These are phyloP conservation scores for Sisyra terminalis DNA, from an alignment of 2,888 invertebrate species.

Conservation along the genomic window DNA sequence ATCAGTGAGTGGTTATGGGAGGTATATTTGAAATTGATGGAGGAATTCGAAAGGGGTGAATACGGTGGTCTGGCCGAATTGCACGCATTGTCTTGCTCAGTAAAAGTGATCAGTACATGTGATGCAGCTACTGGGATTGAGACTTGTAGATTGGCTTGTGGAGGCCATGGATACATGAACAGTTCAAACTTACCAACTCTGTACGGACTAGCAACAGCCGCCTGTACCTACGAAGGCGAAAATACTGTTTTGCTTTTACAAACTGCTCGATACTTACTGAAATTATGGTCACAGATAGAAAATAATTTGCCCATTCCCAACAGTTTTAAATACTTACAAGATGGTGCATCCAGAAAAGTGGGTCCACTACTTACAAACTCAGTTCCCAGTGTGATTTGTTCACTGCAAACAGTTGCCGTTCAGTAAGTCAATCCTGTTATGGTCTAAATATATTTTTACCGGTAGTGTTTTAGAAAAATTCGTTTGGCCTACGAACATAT, in stretches of 20 bases:
- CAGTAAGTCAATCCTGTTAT: slow-evolving; percentile 21
- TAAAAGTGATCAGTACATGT: slow-evolving; percentile 74
- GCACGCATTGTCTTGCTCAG: slow-evolving; percentile 80
- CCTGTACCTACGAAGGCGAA: slow-evolving; percentile 93
- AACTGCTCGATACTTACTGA: slow-evolving; percentile 73
- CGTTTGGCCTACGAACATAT: slow-evolving; percentile 52
- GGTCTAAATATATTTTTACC: too few relatives aligned
- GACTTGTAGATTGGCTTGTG: slow-evolving; percentile 74
- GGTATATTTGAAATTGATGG: slow-evolving; percentile 68
- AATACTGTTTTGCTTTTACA: slow-evolving; percentile 87
- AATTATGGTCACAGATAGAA: slow-evolving; percentile 53
- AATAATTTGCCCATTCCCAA: slow-evolving; percentile 43
- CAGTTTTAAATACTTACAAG: slow-evolving; percentile 51
- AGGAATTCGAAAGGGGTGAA: slow-evolving; percentile 66
- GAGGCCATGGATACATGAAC: slow-evolving; percentile 90
- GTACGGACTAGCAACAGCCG: slow-evolving; percentile 72
- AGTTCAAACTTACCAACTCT: slow-evolving; percentile 75
- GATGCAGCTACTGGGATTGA: slow-evolving; percentile 66
- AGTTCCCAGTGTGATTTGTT: slow-evolving; percentile 27
- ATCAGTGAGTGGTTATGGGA: slow-evolving; percentile 67
- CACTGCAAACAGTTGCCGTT: slow-evolving; percentile 32
- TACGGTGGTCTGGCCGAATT: slow-evolving; percentile 72
- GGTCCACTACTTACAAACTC: slow-evolving; percentile 15
- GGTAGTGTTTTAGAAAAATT: slow-evolving; percentile 42
- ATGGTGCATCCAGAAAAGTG: not conserved